Base-by-base conservation (phyloP, 2,113 vertebrate genomes). In the Podilymbus podiceps region DNA sequence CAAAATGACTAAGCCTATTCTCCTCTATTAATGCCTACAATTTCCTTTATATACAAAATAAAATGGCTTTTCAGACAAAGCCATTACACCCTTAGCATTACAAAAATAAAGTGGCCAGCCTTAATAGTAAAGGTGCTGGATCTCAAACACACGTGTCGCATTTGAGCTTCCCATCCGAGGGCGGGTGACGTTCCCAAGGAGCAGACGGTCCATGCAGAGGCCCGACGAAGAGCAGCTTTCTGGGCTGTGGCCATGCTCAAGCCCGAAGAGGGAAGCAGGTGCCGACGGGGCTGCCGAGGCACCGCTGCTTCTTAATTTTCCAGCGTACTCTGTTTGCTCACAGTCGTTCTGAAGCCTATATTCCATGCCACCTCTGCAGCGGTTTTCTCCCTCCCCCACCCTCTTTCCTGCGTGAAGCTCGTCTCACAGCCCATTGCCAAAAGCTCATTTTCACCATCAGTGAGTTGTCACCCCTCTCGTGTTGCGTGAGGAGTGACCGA, bases 371-470 rank as follows among this genome's bases (percentile, higher is more conserved):
- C 44, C 63, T 33, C 78, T 92, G 52, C 73, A 53, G 25, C 19
- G 22, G 33, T 38, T 38, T 59, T 77, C 63, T 85, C 38, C 64
- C 52, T 64, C 40, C 42, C 38, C 15, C 31, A 40, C 15, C 12
- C 66, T 30, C 68, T 9, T 66, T 94, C 89, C 92, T 33, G 62
- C 8, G 68, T 8, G 31, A 91, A 91, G 31, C 19, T 55, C 15
- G 24, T 77, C 59, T 85, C 47, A 23, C 78, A 86, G 74, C 17
- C 60, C 87, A 24, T 47, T 73, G 38, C 71, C 73, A 85, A 63
- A 64, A 81, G 30, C 52, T 83, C 67, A 83, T 89, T 95, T 95
- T 90, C 71, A 46, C 88, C 88, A 86, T 83, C 91, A 86, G n/a
- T 85, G 69, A 90, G 46, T 68, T 22, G 11, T n/a, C 67, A 11